These are phyloP conservation scores for Archips xylosteana DNA, from an alignment of 2,888 invertebrate species.

Conservation along the genomic window DNA sequence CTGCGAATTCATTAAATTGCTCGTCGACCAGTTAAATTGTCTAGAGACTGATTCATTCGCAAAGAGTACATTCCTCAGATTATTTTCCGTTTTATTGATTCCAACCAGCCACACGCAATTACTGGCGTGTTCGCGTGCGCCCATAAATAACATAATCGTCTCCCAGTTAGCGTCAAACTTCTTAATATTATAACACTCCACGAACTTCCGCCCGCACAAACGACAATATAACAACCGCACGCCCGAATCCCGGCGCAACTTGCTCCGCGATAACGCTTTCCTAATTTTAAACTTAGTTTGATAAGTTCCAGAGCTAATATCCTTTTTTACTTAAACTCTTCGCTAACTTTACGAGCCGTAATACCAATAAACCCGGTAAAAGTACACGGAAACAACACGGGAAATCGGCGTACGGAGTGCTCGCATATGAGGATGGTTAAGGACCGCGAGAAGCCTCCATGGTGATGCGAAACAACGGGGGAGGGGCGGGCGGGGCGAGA, in stretches of 20 bases:
- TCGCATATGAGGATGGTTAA: slow-evolving; percentile 23
- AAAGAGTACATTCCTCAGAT: slow-evolving; percentile 1
- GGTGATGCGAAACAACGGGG: slow-evolving; percentile 46
- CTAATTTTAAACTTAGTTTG: slow-evolving; percentile 59
- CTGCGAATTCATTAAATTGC: slow-evolving; percentile 10
- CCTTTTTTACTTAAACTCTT: slow-evolving; percentile 59
- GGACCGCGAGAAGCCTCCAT: slow-evolving; percentile 44
- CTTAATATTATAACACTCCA: slow-evolving; percentile 34
- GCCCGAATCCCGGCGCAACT: slow-evolving; percentile 8
- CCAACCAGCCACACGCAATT: slow-evolving; percentile 13
- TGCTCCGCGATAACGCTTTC: slow-evolving; percentile 31
- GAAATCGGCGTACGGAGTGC: not conserved
- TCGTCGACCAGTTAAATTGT: slow-evolving; percentile 10
- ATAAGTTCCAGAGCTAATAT: slow-evolving; percentile 66
- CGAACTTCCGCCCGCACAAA: slow-evolving; percentile 23
- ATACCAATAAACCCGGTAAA: slow-evolving; percentile 73
- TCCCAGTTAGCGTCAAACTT: slow-evolving; percentile 26
- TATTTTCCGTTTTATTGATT: slow-evolving; percentile 10
- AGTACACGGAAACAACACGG: slow-evolving; percentile 36
- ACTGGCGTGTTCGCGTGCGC: slow-evolving; percentile 13
- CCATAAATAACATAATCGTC: slow-evolving; percentile 33
- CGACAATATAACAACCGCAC: slow-evolving; percentile 36
- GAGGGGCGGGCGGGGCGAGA: slow-evolving; percentile 55
- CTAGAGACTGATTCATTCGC: slow-evolving; percentile 13
- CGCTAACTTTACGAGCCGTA: slow-evolving; percentile 65